These are phyloP conservation scores for Euura lappo DNA, from an alignment of 1,140 invertebrate genomes.

Conservation along the genomic window DNA sequence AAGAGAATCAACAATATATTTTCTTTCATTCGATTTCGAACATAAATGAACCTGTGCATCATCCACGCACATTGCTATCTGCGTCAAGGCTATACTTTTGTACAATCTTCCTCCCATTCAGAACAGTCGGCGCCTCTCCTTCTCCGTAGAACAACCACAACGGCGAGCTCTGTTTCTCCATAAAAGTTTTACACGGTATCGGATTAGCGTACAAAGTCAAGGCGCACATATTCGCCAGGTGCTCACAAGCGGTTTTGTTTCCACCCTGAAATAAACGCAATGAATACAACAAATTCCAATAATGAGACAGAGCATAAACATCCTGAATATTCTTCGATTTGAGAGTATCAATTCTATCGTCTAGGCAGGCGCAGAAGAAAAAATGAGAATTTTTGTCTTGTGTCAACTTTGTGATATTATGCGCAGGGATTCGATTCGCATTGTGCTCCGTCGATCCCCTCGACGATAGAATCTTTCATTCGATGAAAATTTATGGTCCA, in stretches of 20 bases:
- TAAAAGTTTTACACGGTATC: slow-evolving; percentile 61
- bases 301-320: slow-evolving; percentile 17
- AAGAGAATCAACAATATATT: slow-evolving; percentile 16
- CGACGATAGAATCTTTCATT: slow-evolving; percentile 17
- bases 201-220: slow-evolving; percentile 65
- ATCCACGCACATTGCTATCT: slow-evolving; percentile 45
- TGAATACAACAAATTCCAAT: slow-evolving; percentile 30
- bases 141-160: slow-evolving; percentile 65
- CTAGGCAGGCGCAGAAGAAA: not conserved
- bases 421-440: no score
- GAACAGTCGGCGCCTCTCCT: slow-evolving; percentile 55
- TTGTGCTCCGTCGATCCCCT: no score
- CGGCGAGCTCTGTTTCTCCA: slow-evolving; percentile 54
- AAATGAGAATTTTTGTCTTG: no score
- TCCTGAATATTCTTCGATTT: no score
- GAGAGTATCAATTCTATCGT: not conserved
- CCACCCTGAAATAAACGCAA: slow-evolving; percentile 51
- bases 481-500: not conserved
- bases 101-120: slow-evolving; percentile 60
- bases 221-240: slow-evolving; percentile 74
- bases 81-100: slow-evolving; percentile 61
- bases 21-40: slow-evolving; percentile 15
- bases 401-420: no score
- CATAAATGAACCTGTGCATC: not conserved
- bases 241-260: slow-evolving; percentile 68